These are phyloP conservation scores for Callionymus lyra DNA, from an alignment of 2,113 vertebrate genomes.

Conservation along the genomic window DNA sequence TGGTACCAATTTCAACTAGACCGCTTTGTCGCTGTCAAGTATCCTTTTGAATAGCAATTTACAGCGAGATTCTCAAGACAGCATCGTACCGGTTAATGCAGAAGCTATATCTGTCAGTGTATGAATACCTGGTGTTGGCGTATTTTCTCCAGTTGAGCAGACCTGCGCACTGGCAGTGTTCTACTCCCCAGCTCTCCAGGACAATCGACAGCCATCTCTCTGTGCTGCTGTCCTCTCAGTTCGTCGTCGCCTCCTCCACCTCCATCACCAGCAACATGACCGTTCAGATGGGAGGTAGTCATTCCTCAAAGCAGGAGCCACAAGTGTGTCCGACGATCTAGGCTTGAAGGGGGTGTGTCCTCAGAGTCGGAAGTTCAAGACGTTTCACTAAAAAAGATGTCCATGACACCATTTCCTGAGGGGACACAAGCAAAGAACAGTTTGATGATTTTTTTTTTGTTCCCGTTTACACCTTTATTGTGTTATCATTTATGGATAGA, in stretches of 20 bases:
- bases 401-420: slow-evolving; percentile 44
- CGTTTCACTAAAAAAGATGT: slow-evolving; percentile 18
- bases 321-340: slow-evolving; percentile 5
- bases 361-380: slow-evolving; percentile 25
- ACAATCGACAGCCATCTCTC: slow-evolving; percentile 97
- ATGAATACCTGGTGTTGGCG: slow-evolving; percentile 79
- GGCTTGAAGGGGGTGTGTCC: not conserved
- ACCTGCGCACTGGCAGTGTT: slow-evolving; percentile 82
- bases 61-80: no score
- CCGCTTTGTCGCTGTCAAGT: no score
- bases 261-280: slow-evolving; percentile 80
- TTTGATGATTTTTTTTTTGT: no score
- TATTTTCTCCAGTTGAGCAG: slow-evolving; percentile 89
- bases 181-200: slow-evolving; percentile 87
- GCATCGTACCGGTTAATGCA: no score
- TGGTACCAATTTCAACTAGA: no score
- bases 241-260: slow-evolving; percentile 68
- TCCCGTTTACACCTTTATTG: no score
- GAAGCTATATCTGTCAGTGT: not conserved
- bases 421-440: slow-evolving; percentile 2
- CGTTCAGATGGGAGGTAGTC: slow-evolving; percentile 94
- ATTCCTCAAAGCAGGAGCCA: slow-evolving; percentile 43
- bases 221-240: slow-evolving; percentile 73
- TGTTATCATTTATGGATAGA: no score
- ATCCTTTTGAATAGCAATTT: no score